Evolutionary conservation across 2,888 invertebrate genomes (phyloP).

Genomic region (Erebia aethiops): DNA sequence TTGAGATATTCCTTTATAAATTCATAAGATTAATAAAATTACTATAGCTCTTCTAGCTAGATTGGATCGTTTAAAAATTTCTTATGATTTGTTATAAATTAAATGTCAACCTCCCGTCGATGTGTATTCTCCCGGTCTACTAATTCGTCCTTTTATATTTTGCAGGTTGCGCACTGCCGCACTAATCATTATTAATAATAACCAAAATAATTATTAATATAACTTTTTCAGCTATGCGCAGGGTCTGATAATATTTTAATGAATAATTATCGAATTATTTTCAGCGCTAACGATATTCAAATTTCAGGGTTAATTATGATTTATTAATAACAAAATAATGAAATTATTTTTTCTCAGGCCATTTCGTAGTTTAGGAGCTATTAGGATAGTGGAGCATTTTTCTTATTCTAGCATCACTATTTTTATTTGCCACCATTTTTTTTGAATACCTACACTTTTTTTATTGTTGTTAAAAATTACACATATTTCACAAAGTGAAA

Average conservation of each 20-base stretch:
- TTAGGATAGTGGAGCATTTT: conserved; percentile 41
- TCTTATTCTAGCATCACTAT: conserved; percentile 14
- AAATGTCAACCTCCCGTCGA: not conserved
- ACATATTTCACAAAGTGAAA: not conserved
- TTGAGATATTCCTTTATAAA: too few relatives aligned
- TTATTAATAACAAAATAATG: conserved; percentile 47
- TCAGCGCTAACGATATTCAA: conserved; percentile 71
- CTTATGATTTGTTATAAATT: not conserved
- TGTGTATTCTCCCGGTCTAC: conserved; percentile 36
- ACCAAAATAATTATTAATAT: conserved; percentile 50
- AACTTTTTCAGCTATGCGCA: conserved; percentile 64
- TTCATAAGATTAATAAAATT: too few relatives aligned
- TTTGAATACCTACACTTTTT: not conserved
- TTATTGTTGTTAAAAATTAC: not conserved
- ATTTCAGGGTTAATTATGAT: conserved; percentile 66
- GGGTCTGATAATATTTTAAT: conserved; percentile 50
- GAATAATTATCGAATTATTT: conserved; percentile 61
- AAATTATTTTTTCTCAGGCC: conserved; percentile 60
- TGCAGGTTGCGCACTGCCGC: conserved; percentile 64
- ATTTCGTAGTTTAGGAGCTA: conserved; percentile 51
- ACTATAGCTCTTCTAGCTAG: not conserved
- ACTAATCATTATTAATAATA: conserved; percentile 50
- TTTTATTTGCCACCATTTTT: conserved; percentile 8
- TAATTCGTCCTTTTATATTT: conserved; percentile 64
- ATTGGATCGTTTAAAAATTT: not conserved